These are phyloP conservation scores for Perognathus longimembris DNA, from an alignment of 2,113 vertebrate genomes.

Conservation along the genomic window DNA sequence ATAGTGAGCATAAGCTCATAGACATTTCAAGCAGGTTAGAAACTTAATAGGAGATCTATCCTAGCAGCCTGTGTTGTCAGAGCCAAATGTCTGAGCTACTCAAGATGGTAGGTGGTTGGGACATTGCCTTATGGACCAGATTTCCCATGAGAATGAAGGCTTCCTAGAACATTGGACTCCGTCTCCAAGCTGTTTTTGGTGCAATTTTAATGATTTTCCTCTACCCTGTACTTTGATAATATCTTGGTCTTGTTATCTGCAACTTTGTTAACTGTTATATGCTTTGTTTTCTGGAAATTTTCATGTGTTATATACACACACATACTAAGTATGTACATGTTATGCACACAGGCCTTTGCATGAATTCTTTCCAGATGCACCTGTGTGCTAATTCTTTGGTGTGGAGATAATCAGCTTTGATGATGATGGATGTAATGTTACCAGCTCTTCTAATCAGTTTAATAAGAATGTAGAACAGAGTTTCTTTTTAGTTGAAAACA, in stretches of 20 bases:
- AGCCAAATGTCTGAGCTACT: background rate
- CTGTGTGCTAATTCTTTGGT: background rate
- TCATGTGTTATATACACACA: background rate
- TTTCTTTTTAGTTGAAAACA: slow-evolving; percentile 40
- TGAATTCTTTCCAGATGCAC: background rate
- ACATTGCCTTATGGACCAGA: background rate
- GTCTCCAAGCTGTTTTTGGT: slow-evolving; percentile 12
- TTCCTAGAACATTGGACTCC: slow-evolving; percentile 5
- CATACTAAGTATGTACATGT: background rate
- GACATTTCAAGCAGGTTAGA: slow-evolving; percentile 38
- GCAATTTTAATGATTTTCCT: background rate
- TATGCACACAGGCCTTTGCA: background rate
- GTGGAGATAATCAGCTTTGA: background rate
- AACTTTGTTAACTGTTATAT: background rate
- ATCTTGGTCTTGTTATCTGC: background rate
- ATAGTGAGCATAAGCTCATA: slow-evolving; percentile 22
- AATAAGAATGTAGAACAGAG: background rate
- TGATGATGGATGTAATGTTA: background rate
- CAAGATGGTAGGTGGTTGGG: background rate
- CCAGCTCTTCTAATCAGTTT: background rate
- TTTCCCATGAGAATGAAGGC: background rate
- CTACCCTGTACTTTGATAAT: background rate
- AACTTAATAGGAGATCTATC: slow-evolving; percentile 1
- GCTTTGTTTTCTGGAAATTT: background rate
- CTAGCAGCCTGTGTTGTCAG: background rate